Evolutionary conservation across 2,888 invertebrate genomes (phyloP), one percentile per base, ranked within the genome.

Genomic region (Hyles lineata): DNA sequence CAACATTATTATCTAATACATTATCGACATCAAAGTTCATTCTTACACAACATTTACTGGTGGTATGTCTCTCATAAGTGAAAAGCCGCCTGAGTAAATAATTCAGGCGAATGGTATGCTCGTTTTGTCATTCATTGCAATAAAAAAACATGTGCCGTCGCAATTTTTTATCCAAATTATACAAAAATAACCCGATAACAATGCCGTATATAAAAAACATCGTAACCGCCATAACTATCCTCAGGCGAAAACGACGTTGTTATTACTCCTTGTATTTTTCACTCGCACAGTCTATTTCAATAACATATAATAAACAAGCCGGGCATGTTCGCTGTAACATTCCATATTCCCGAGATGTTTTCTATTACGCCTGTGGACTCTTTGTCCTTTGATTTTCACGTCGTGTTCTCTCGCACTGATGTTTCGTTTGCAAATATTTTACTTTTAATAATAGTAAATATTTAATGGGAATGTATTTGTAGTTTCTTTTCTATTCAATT

Each of bases 161-260:
- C 9, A 9, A 35, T 2, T 2, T 9, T 9, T 43, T 43, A 43
- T 43, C 15, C 43, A 15, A 15, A 43, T 15, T 3, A 43, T 15
- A 43, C 43, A 43, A 43, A 43, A 43, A 43, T 43, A 43, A 43
- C 43, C 11, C 15, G 1, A 43, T 15, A 43, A 29, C 3, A 50
- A n/a, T 19, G 5, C 8, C 19, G 15, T 25, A 43, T 50, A 50
- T 43, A 1, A 6, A 23, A 23, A 67, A 23, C 23, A 15, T 50
- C 50, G 17, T 21, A 21, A 67, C 1, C 17, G 2, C n/a, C 32
- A 67, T 43, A 50, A 50, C 63, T 43, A 67, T 50, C 43, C 21
- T 79, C 79, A 79, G 79, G 82, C 80, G 78, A 76, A 80, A 79
- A 79, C 23, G 21, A 50, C 67, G 23, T 67, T 67, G 43, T 67